Evolutionary conservation across 1,140 invertebrate genomes (phyloP), one percentile per base, ranked within the genome.

Genomic region (Eueides isabella): DNA sequence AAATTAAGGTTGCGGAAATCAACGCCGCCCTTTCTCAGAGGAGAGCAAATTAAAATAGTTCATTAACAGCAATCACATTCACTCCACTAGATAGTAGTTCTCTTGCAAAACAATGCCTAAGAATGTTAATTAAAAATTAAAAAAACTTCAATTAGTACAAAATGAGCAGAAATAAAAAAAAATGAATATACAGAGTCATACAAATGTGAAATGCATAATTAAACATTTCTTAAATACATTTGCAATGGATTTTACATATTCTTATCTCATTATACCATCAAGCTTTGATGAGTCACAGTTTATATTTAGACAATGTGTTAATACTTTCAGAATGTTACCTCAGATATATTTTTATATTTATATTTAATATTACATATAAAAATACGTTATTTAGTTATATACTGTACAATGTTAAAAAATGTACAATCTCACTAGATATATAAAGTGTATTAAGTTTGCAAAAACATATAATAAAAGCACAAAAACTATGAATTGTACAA

Each of bases 211-310:
- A 19, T 44, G 41, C 41, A 44, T 16, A 44, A 44, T 44, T 44
- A 44, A n/a, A 44, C 41, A 44, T 44, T 41, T n/a, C 19, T 2
- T n/a, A 44, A 44, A n/a, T 44, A 44, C 23, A 23, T 19, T 26
- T 26, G 9, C 9, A 55, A 9, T 5, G 9, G 9, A 55, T 55
- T 55, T 55, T 55, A 55, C 48, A 55, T 55, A 23, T 23, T 23
- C 19, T 55, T 55, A 55, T 23, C 48, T 23, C 9, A 55, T 55
- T 55, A 55, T 55, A 23, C 26, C 48, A 55, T 55, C n/a, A 55
- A 1, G 48, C 48, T 55, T 55, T 55, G 19, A 55, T 55, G 19
- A 55, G 19, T 55, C 19, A 23, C 5, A 55, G 19, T 23, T 55
- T 23, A 11, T 23, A 55, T 55, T 55, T 55, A 44, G 48, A 55